phyloP scores from a whole-genome alignment of 2,888 invertebrate species.

The Torymus tubicola region DNA sequence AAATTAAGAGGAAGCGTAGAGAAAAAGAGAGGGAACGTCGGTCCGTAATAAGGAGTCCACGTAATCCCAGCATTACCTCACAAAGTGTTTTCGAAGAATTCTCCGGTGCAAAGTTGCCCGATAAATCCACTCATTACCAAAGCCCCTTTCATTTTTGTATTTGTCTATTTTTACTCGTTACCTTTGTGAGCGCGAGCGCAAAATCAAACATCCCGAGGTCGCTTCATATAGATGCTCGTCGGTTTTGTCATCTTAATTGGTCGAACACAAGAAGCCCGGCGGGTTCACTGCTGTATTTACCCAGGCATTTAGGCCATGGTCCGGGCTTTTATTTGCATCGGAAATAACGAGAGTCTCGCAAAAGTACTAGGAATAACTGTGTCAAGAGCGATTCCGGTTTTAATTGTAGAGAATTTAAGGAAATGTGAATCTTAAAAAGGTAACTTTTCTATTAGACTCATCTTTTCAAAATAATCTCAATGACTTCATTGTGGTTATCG shows the following conservation, averaged over 20 bases:
- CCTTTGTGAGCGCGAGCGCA: neutral
- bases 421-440: too few species aligned
- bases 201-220: constrained; percentile 32
- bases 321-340: constrained; percentile 27
- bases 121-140: constrained; percentile 42
- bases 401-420: neutral
- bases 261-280: neutral
- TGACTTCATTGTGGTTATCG: too few species aligned
- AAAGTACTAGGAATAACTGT: constrained; percentile 8
- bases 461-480: too few species aligned
- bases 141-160: constrained; percentile 6
- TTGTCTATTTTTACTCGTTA: constrained; percentile 11
- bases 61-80: constrained; percentile 21
- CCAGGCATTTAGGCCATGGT: constrained; percentile 37
- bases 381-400: constrained; percentile 29
- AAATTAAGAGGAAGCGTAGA: neutral
- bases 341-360: constrained; percentile 8
- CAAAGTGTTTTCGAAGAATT: constrained; percentile 24
- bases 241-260: constrained; percentile 23
- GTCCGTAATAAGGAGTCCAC: constrained; percentile 7
- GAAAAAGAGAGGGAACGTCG: neutral
- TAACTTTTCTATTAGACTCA: too few species aligned
- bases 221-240: neutral
- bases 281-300: neutral
- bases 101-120: neutral